phyloP scores from a whole-genome alignment of 1,140 invertebrate species.

The Polypedilum pembai region DNA sequence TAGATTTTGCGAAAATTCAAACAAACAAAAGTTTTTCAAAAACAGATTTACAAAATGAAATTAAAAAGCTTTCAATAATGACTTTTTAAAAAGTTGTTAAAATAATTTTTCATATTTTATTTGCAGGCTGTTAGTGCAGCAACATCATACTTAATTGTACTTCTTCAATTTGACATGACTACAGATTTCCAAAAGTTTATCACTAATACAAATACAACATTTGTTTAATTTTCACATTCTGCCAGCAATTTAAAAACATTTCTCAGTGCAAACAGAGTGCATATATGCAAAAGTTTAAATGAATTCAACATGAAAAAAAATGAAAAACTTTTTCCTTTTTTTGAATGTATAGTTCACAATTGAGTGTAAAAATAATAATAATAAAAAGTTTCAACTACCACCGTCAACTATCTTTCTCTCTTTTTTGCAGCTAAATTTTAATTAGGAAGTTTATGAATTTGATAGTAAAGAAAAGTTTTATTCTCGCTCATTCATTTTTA shows the following conservation, averaged over 20 bases:
- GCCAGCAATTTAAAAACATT: neutral
- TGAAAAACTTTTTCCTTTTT: neutral
- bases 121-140: conserved; percentile 42
- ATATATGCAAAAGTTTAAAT: neutral
- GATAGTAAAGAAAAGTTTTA: conserved; percentile 9
- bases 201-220: neutral
- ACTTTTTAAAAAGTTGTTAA: neutral
- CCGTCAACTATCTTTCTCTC: neutral
- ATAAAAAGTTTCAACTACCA: neutral
- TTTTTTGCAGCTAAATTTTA: neutral
- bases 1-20: too few species aligned
- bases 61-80: too few species aligned
- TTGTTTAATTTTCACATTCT: neutral
- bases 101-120: conserved; percentile 30
- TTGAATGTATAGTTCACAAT: neutral
- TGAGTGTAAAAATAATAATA: neutral
- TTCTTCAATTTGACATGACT: conserved; percentile 43
- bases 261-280: too few species aligned
- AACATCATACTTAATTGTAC: conserved; percentile 42
- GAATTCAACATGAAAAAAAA: neutral
- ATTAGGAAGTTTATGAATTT: conserved; percentile 28
- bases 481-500: too few species aligned
- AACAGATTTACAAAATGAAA: too few species aligned
- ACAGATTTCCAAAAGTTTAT: conserved; percentile 35
- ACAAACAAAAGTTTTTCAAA: too few species aligned